Base-by-base conservation (phyloP, 2,113 vertebrate species). In the Hirundichthys speculiger region DNA sequence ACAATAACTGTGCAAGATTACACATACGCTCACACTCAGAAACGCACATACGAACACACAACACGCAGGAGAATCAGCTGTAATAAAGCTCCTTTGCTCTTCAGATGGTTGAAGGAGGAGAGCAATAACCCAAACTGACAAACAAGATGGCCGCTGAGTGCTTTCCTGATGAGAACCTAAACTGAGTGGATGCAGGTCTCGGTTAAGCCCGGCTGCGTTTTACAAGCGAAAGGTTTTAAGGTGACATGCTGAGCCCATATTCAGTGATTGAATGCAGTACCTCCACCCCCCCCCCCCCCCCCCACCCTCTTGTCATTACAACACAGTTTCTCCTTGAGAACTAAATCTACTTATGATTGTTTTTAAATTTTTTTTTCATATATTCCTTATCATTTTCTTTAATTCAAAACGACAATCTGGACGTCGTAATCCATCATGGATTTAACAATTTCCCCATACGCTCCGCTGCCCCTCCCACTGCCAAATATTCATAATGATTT, bases 301-400 rank as follows among this genome's bases (percentile, higher is more conserved):
- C 54, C 24, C 55, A 34, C 60, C 16, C 61, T 20, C 55, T 41
- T 49, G 47, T 86, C 80, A 82, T 92, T 80, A 89, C 52, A 86
- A 73, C 83, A 54, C 70, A 75, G 83, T 66, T 80, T 89, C 89
- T 91, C 86, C 89, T 89, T 91, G 73, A 88, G 79, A 83, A 85
- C 75, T 82, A 91, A 92, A 91, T 93, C 87, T 89, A 91, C 88
- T 93, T 93, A 87, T 19, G 73, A 67, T 70, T 79, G 57, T 80
- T 87, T 89, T 90, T 90, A 66, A 51, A 77, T 83, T 82, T 86
- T 83, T 89, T 86, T 85, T 87, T 80, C 77, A 84, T 86, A 70
- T 67, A 81, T 91, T 92, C 68, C 88, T 90, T 91, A 83, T 81
- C 54, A 69, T 90, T 88, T 89, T 90, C 88, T 92, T 92, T 89